Evolutionary conservation across 2,888 invertebrate species (phyloP).

Genomic region (Tigriopus californicus): DNA sequence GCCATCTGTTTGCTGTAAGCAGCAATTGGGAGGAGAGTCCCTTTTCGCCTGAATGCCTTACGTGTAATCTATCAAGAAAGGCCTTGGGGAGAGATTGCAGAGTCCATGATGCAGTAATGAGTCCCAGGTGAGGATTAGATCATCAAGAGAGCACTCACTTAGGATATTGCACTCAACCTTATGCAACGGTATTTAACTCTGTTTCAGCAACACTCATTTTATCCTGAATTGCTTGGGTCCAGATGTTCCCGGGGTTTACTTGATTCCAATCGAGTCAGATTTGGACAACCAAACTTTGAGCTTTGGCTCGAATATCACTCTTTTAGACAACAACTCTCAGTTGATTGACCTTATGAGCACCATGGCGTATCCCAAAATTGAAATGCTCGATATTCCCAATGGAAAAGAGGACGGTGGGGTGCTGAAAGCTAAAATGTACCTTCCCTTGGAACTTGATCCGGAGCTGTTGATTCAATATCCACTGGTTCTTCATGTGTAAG

Average conservation of each 20-base stretch:
- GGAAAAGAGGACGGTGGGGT: neutral
- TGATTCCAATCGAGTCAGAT: neutral
- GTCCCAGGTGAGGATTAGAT: slow-evolving; percentile 1
- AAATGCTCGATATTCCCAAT: neutral
- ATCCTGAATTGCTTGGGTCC: slow-evolving; percentile 79
- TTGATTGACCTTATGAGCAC: neutral
- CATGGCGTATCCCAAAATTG: slow-evolving; percentile 3
- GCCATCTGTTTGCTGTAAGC: neutral
- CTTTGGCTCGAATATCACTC: no score
- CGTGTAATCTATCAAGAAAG: neutral
- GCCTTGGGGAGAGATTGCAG: neutral
- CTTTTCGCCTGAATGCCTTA: neutral
- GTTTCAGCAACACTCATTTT: slow-evolving; percentile 47
- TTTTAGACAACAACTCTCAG: neutral
- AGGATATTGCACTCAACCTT: neutral
- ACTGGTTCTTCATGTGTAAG: slow-evolving; percentile 69
- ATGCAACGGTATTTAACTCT: neutral
- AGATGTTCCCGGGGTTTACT: slow-evolving; percentile 44
- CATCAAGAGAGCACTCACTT: neutral
- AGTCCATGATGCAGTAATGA: neutral
- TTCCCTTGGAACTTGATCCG: slow-evolving; percentile 65
- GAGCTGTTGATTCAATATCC: slow-evolving; percentile 84
- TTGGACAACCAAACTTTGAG: neutral
- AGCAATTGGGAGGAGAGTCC: neutral
- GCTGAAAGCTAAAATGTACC: slow-evolving; percentile 2